These are phyloP conservation scores for Actenoides lindsayi DNA, from an alignment of 2,113 vertebrate genomes.

Conservation along the genomic window DNA sequence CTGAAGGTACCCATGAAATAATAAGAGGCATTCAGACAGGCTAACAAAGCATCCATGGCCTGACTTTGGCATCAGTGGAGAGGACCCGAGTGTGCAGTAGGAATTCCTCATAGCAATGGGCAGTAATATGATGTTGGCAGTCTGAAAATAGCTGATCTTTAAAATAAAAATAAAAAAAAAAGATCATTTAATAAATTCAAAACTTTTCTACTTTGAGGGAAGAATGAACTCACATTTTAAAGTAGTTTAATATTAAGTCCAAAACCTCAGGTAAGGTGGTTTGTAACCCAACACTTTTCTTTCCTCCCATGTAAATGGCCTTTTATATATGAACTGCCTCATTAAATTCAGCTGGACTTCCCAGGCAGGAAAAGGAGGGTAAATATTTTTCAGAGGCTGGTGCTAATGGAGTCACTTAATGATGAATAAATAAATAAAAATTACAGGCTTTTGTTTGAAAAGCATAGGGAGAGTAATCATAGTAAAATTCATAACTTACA, in stretches of 20 bases:
- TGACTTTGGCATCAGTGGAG: background rate
- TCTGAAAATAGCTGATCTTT: background rate
- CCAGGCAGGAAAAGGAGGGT: background rate
- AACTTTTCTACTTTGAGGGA: background rate
- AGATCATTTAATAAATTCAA: background rate
- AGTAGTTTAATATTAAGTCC: background rate
- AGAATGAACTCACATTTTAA: background rate
- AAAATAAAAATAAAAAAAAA: background rate
- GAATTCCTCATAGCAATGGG: background rate
- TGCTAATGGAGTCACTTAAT: conserved; percentile 27
- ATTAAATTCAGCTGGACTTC: conserved; percentile 28
- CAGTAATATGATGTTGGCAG: background rate
- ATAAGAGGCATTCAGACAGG: background rate
- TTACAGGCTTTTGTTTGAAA: background rate
- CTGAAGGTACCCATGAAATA: background rate
- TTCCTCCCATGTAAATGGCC: conserved; percentile 6
- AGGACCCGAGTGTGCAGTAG: background rate
- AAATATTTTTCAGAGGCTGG: conserved; percentile 31
- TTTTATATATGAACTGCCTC: conserved; percentile 5
- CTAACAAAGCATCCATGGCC: background rate
- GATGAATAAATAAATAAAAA: background rate
- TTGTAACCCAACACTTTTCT: background rate
- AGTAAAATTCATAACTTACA: background rate
- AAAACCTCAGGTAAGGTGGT: background rate
- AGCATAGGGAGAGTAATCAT: background rate